Evolutionary conservation across 2,888 invertebrate species (phyloP), one percentile per base, ranked within the genome.

Genomic region (Scaptomyza caliginosa): DNA sequence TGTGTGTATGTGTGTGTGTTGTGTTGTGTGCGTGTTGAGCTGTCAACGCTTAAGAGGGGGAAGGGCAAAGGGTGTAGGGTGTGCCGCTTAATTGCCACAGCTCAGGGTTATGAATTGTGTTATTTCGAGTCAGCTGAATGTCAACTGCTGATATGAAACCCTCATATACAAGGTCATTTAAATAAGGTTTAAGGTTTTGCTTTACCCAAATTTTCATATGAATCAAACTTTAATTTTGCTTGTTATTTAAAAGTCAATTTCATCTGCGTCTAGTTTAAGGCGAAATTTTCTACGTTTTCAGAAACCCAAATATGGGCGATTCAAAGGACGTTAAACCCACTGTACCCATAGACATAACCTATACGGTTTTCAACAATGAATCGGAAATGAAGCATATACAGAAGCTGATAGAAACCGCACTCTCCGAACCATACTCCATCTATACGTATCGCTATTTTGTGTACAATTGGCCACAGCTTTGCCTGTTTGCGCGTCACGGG

Each of bases 251-350:
- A 46, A 26, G 45, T 60, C 39, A n/a, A 16, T 10, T 19, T 38
- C 23, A n/a, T n/a, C n/a, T n/a, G n/a, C n/a, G n/a, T n/a, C n/a
- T n/a, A n/a, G n/a, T n/a, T n/a, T n/a, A n/a, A n/a, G n/a, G n/a
- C n/a, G n/a, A n/a, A n/a, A n/a, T n/a, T n/a, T n/a, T n/a, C n/a
- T n/a, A n/a, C n/a, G n/a, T 67, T 36, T 10, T n/a, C n/a, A n/a
- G 13, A 36, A 4, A 10, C 10, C 17, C 32, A 24, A 50, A 21
- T 21, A 72, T 69, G 69, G 24, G 11, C 8, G 59, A 66, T n/a
- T 7, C 36, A 30, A 50, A 19, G 50, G 23, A 21, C 8, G 16
- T 11, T 6, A 23, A 16, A 4, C 21, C 98, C n/a, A n/a, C n/a
- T n/a, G n/a, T n/a, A 5, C 40, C 50, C 1, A 16, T 34, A 0